Base-by-base conservation (phyloP, 2,113 vertebrate species). In the Oryzias woworae region DNA sequence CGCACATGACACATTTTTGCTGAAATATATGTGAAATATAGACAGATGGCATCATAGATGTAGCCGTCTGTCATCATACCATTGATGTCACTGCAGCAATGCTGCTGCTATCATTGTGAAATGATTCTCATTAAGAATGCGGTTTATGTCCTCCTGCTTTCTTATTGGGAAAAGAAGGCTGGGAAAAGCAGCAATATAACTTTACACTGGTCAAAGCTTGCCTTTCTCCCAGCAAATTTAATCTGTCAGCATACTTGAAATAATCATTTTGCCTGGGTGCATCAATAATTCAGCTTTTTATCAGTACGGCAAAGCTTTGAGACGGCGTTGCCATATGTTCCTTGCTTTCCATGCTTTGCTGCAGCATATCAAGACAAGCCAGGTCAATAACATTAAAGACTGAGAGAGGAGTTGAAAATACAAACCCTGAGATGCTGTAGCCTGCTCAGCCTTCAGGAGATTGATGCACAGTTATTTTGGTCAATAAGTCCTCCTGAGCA, bases 401-500 rank as follows among this genome's bases (percentile, higher is more conserved):
- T 75, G 69, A 67, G 65, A 58, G 73, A 71, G 63, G 75, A 62
- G 75, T 78, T 81, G 71, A 86, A 91, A 89, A 89, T 80, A 83
- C 81, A 88, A 84, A 69, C 78, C 67, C 69, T 79, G 78, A 83
- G 82, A 84, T 64, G 78, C 81, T 58, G 59, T 72, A 75, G 79
- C 73, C 81, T 70, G 71, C 82, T 81, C 76, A 86, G 90, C 85
- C 88, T 91, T 87, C 78, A 71, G 88, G 87, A 83, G 86, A 87
- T 91, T 90, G 89, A 91, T 81, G 84, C 85, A 86, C 71, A 74
- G 85, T 87, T 90, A 88, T 91, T 92, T 90, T 86, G 82, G 88
- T 92, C 91, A 92, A 91, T 92, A 90, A 86, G 83, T 90, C 87
- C 77, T 80, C 90, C 87, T 90, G 80, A 89, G 88, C 71, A 83